Base-by-base conservation (phyloP, 2,797 vertebrate genomes). In the Pantherophis alleghaniensis region DNA sequence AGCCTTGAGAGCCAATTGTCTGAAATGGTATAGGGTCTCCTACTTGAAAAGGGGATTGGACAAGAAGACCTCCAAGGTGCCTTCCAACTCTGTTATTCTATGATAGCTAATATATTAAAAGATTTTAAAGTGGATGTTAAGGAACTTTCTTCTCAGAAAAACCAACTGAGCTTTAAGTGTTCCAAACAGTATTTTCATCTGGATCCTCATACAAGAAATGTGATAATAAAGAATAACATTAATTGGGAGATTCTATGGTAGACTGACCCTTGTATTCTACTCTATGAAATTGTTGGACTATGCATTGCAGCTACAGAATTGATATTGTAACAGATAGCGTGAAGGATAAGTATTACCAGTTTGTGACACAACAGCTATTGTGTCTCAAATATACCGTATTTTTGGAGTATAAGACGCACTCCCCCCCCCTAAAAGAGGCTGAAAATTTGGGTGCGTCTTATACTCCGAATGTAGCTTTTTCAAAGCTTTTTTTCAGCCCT, bases 221-320 rank as follows among this genome's bases (percentile, higher is more conserved):
- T 91, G 22, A 13, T 37, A 12, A 0, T 91, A 86, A 97, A 97
- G 53, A 97, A 98, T 63, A 97, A 96, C 94, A 94, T 98, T 74
- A 98, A 98, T 94, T 95, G 98, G 89, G 98, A 98, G 86, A 97
- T 97, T 12, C 88, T 98, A 53, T 98, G 97, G 63, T 6, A 88
- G 42, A 60, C 37, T 51, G 90, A 91, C 2, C 97, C 96, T 0
- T 98, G 98, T 91, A 37, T 97, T 37, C 94, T 97, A 11, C 96
- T 96, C 79, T 94, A 98, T 2, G 98, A 98, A 95, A 97, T 97
- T 6, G 92, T 96, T 98, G 9, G 98, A 98, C 96, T 97, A 98
- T 86, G 98, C 98, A 91, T 63, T 94, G 86, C 92, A 94, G 66
- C 57, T 95, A 89, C 89, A 88, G 74, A 56, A 83, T 93, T 83